These are phyloP conservation scores for Polypterus senegalus DNA, from an alignment of 2,113 vertebrate genomes.

Conservation along the genomic window DNA sequence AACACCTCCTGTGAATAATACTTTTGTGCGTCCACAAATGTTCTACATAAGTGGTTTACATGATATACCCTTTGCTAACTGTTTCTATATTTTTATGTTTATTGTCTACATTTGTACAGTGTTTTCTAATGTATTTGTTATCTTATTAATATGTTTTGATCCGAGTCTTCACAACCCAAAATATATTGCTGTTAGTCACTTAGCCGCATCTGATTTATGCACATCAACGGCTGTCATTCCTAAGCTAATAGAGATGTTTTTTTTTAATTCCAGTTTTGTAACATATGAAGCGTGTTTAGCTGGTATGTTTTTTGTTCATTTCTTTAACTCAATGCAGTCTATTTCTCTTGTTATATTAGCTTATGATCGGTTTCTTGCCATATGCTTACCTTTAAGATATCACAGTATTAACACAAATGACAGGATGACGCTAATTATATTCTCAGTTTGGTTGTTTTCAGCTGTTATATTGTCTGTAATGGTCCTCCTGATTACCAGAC, in stretches of 20 bases:
- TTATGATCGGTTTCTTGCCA: conserved; percentile 47
- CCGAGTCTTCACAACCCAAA: conserved; percentile 40
- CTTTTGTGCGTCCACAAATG: background rate
- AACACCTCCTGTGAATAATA: background rate
- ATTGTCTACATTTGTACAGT: conserved; percentile 5
- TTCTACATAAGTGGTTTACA: conserved; percentile 2
- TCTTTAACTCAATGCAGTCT: conserved; percentile 36
- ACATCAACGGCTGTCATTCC: conserved; percentile 40
- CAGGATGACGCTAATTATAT: conserved; percentile 31
- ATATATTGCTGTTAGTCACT: conserved; percentile 44
- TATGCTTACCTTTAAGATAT: conserved; percentile 41
- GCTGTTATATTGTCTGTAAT: background rate
- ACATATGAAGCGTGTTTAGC: conserved; percentile 35
- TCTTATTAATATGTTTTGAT: conserved; percentile 33
- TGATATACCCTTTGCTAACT: background rate
- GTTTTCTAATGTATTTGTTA: conserved; percentile 32
- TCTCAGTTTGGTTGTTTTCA: conserved; percentile 26
- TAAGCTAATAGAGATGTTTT: conserved; percentile 39
- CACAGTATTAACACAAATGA: conserved; percentile 26
- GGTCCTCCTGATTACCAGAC: conserved; percentile 26
- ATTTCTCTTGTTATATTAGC: conserved; percentile 41
- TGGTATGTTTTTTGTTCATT: conserved; percentile 42
- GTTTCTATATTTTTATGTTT: background rate
- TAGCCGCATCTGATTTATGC: conserved; percentile 41
- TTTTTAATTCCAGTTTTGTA: conserved; percentile 33